Evolutionary conservation across 2,797 vertebrate genomes (phyloP), one percentile per base, ranked within the genome.

Genomic region (Gallirallus australis): DNA sequence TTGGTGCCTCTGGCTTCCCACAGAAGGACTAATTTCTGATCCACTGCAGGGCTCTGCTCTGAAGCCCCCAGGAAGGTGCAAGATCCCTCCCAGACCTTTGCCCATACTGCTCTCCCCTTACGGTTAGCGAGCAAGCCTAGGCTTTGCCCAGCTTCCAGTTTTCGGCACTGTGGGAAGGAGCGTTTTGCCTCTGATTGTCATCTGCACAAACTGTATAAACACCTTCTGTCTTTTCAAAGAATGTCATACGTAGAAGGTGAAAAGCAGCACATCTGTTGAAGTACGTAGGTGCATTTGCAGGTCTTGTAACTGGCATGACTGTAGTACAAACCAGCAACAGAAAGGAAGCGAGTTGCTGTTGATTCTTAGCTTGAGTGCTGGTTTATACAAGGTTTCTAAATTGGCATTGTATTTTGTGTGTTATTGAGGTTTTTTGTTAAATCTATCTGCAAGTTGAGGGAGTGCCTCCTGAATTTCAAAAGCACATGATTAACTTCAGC

Each of bases 381-480:
- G 42, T 82, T 73, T 76, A 30, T 37, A 2, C 35, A 42, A 53
- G 25, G 10, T 78, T 83, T 78, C 79, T 78, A 21, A 80, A 81
- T 27, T 70, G 57, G 8, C 9, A 12, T 78, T 72, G 31, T 71
- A 23, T 64, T 89, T 80, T 63, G 6, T 73, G 11, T 45, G 23
- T 75, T 81, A n/a, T 0, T 5, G 31, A 14, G 0, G 12, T 45
- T 42, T 92, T 94, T 79, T 78, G 50, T 75, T 71, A 90, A 86
- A 75, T 66, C 56, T 66, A 5, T 50, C 45, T 65, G 45, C 56
- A 72, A 71, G 27, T 11, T 63, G 54, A 27, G 65, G 56, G 61
- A 45, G 60, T 92, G 31, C 39, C 25, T 37, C 59, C 59, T 68
- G 47, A 31, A 71, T 86, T 68, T 96, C 73, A 90, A 93, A 96